Conservation (phyloP, 2,888 invertebrate species). For the Nesidiocoris tenuis region DNA sequence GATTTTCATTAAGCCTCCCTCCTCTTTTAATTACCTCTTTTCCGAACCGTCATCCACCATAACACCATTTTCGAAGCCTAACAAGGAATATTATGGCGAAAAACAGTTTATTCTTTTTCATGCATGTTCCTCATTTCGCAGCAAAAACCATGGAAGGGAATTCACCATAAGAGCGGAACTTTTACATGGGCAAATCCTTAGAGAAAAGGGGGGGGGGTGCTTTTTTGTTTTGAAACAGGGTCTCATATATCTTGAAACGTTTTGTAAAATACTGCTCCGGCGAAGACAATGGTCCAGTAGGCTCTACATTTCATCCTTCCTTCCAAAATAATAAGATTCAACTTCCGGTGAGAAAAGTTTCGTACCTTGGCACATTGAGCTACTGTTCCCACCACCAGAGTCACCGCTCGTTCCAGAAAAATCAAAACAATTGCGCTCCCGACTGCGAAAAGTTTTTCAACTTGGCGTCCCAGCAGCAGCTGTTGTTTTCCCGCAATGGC, state of each 20-base stretch:
- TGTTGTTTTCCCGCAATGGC: conserved; percentile 14
- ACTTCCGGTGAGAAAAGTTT: not conserved
- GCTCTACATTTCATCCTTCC: not conserved
- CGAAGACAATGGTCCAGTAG: not conserved
- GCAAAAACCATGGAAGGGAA: too few species aligned
- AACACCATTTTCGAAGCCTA: too few species aligned
- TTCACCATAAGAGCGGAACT: too few species aligned
- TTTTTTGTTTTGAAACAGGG: not conserved
- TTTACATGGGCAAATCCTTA: too few species aligned
- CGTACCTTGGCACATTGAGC: not conserved
- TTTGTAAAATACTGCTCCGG: not conserved
- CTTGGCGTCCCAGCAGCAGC: conserved; percentile 39
- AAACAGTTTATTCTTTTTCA: too few species aligned
- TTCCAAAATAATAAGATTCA: not conserved
- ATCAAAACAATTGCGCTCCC: not conserved
- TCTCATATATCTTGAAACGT: not conserved
- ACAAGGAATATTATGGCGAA: too few species aligned
- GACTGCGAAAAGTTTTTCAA: conserved; percentile 15
- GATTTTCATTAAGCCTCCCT: too few species aligned
- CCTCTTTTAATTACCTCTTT: too few species aligned
- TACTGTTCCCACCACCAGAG: not conserved
- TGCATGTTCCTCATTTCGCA: too few species aligned
- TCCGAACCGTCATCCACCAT: too few species aligned
- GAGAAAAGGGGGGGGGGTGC: too few species aligned
- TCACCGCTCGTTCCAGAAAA: not conserved